Percentiles rank a stretch among this genome's conserved stretches.
Conservation (phyloP, 2,797 vertebrate species). For the Poeciliopsis paucimaculata region DNA sequence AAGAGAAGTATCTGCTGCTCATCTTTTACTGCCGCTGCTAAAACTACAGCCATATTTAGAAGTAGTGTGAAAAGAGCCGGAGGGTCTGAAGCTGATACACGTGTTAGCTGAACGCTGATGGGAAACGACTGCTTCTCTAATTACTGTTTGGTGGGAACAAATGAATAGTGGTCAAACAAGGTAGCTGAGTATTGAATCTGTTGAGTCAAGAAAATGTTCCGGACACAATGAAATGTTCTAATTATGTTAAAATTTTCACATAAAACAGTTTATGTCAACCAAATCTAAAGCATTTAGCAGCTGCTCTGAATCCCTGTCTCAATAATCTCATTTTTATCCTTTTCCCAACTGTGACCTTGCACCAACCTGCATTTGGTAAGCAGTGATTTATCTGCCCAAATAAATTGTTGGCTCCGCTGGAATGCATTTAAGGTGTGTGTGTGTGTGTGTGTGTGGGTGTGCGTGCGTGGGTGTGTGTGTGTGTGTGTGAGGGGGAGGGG, state of each 20-base stretch:
- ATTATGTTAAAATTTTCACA: neutral
- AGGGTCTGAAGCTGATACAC: neutral
- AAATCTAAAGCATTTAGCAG: conserved; percentile 33
- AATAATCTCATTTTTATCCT: conserved; percentile 74
- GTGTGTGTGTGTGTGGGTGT: too few relatives aligned
- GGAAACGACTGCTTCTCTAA: neutral
- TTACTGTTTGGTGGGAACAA: neutral
- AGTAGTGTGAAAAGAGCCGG: conserved; percentile 12
- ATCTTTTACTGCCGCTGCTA: conserved; percentile 1
- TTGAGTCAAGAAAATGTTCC: conserved; percentile 4
- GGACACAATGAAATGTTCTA: neutral
- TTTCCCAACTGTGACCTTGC: conserved; percentile 76
- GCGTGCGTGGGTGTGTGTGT: too few relatives aligned
- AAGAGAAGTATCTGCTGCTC: neutral
- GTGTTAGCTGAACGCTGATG: conserved; percentile 3
- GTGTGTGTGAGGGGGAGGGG: conserved; percentile 52
- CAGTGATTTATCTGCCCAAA: conserved; percentile 81
- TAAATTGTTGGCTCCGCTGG: conserved; percentile 79
- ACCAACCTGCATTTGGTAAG: conserved; percentile 68
- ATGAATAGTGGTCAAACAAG: conserved; percentile 5
- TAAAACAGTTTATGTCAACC: neutral
- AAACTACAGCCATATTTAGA: neutral
- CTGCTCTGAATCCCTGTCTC: conserved; percentile 42
- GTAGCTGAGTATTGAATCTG: conserved; percentile 4
- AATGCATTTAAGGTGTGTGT: conserved; percentile 73